Base-by-base conservation (phyloP, 2,888 invertebrate genomes). In the Acleris literana region DNA sequence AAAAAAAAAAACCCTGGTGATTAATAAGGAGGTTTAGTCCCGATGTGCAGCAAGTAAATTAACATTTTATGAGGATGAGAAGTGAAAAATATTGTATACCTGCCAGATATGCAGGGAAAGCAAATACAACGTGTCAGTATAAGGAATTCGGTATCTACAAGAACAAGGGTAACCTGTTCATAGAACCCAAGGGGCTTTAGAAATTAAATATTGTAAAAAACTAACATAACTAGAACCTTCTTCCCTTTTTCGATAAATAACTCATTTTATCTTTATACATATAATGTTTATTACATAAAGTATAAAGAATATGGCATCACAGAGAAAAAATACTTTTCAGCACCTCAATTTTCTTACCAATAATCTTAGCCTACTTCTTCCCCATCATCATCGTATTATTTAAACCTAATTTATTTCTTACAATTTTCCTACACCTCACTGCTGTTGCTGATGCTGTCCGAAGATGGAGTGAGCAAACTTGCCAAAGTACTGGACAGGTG, bases 401-500 rank as follows among this genome's bases (percentile, higher is more conserved):
- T 46, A 17, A 46, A 16, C 46, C 46, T 46, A 29, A 9, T 33
- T 22, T 53, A 43, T 18, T 1, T 13, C 33, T 52, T 57, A 60
- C 33, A 66, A 61, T 62, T 68, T 58, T 64, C 63, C 69, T 63
- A 60, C 62, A 58, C 68, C 48, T 76, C 66, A 74, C 61, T 76
- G 57, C 17, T 11, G 57, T 25, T 25, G 74, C 65, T 75, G 75
- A 65, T 73, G 72, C 54, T 72, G 69, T 18, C 78, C 76, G 68
- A 88, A 86, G 49, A 89, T 74, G 1, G 81, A 76, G 9, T 84
- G 81, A 0, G 90, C 88, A 25, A 78, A 87, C 69, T 88, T 87
- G 0, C 89, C 89, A 63, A 84, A 88, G 68, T 86, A 90, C 64
- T 89, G 90, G 6, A 88, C 82, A 7, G 86, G 76, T 0, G 87